Conservation (phyloP, 1,140 invertebrate species). For the Drosophila saltans region DNA sequence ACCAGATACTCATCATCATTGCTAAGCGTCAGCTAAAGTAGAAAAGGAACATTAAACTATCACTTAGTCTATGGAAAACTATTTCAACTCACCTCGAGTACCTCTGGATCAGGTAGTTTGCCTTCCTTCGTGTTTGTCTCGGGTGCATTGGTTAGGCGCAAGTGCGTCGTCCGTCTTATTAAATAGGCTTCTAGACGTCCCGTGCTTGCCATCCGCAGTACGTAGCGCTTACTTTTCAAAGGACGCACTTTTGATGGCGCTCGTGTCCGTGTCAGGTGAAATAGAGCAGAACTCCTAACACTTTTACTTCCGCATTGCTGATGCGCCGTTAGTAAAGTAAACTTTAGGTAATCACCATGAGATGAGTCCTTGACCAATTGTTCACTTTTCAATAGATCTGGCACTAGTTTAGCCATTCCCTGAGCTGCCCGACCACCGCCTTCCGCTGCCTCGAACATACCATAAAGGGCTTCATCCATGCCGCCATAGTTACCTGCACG, state of each 20-base stretch:
- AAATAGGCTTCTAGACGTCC: conserved; percentile 89
- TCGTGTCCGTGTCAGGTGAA: conserved; percentile 88
- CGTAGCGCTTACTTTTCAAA: conserved; percentile 84
- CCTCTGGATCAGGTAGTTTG: conserved; percentile 87
- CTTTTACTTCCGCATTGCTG: conserved; percentile 88
- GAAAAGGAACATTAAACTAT: not conserved
- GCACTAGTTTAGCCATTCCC: conserved; percentile 89
- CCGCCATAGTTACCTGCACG: conserved; percentile 87
- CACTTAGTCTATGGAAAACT: not conserved
- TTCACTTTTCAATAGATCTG: conserved; percentile 91
- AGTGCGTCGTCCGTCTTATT: conserved; percentile 81
- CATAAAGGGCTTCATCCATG: conserved; percentile 90
- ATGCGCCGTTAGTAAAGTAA: conserved; percentile 90
- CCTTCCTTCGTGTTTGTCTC: conserved; percentile 8
- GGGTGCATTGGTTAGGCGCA: conserved; percentile 46
- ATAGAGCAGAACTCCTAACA: conserved; percentile 88
- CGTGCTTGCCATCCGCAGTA: conserved; percentile 88
- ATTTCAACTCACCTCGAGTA: conserved; percentile 85
- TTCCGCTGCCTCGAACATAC: conserved; percentile 91
- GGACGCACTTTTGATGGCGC: conserved; percentile 83
- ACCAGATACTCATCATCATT: conserved; percentile 93
- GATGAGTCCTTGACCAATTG: conserved; percentile 90
- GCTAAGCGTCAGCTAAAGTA: conserved; percentile 85
- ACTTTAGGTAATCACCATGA: conserved; percentile 90
- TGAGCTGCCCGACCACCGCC: conserved; percentile 84